Conservation (phyloP, 2,888 invertebrate species). For the Spicauda simplicius region DNA sequence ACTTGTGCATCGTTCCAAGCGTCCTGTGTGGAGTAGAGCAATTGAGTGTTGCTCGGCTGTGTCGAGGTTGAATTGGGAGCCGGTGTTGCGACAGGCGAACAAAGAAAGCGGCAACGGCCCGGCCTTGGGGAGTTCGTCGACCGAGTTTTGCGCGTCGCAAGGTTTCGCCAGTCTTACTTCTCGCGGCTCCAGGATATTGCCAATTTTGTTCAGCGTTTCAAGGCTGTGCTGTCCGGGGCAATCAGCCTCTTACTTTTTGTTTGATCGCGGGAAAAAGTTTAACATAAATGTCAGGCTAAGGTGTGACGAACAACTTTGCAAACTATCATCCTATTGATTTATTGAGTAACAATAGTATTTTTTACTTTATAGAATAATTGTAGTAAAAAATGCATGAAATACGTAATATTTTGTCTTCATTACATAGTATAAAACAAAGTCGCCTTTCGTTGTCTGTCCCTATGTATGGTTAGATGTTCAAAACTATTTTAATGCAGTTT, state of each 20-base stretch:
- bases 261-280: conserved; percentile 31
- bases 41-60: conserved; percentile 43
- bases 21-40: conserved; percentile 16
- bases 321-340: not conserved
- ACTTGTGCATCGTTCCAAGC: conserved; percentile 16
- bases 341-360: no score
- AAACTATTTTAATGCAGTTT: no score
- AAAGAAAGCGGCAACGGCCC: conserved; percentile 78
- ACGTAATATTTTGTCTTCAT: no score
- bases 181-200: conserved; percentile 83
- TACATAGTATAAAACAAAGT: no score
- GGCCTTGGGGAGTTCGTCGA: conserved; percentile 83
- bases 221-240: conserved; percentile 70
- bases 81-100: conserved; percentile 77
- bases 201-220: conserved; percentile 77
- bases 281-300: conserved; percentile 7
- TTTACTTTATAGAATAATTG: no score
- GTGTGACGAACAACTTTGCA: not conserved
- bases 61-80: conserved; percentile 72
- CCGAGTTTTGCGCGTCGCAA: conserved; percentile 84
- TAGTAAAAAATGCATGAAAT: no score
- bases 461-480: no score
- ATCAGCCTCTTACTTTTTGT: conserved; percentile 76
- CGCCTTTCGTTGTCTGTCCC: no score
- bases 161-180: conserved; percentile 84